These are phyloP conservation scores for Gobio occitaniae DNA, from an alignment of 2,797 vertebrate genomes.

Conservation along the genomic window DNA sequence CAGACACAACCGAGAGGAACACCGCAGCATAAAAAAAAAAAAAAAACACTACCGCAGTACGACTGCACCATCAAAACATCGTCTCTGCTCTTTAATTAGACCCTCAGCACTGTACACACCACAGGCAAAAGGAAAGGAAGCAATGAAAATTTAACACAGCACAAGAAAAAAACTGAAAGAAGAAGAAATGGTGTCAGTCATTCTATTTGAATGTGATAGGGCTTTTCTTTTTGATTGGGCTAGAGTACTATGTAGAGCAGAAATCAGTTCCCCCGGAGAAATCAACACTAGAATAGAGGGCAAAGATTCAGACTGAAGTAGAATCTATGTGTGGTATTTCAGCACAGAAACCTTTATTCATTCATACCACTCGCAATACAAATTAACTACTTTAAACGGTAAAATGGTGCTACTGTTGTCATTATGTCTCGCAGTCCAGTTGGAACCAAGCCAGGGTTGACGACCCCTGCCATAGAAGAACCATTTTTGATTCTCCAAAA, in stretches of 20 bases:
- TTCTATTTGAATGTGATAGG: constrained; percentile 13
- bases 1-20: neutral
- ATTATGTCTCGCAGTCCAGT: too few relatives aligned
- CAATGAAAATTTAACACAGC: neutral
- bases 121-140: neutral
- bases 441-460: too few relatives aligned
- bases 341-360: neutral
- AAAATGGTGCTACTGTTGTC: too few relatives aligned
- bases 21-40: neutral
- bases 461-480: neutral
- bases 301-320: constrained; percentile 28
- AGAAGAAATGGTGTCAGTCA: constrained; percentile 12
- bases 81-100: constrained; percentile 28
- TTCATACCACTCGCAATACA: neutral
- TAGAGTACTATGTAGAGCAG: constrained; percentile 10
- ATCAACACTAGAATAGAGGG: constrained; percentile 28
- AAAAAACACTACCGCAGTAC: neutral
- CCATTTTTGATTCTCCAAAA: neutral
- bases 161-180: neutral
- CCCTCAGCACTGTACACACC: constrained; percentile 3
- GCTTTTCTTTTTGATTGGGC: constrained; percentile 16
- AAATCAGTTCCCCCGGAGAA: constrained; percentile 41
- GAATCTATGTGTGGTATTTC: neutral
- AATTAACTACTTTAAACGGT: too few relatives aligned
- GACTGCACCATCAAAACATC: constrained; percentile 20